A percentile compares a stretch with the other conserved stretches of the same genome.
phyloP scores from a whole-genome alignment of 1,140 invertebrate genomes.

The Tetraneura akinire region DNA sequence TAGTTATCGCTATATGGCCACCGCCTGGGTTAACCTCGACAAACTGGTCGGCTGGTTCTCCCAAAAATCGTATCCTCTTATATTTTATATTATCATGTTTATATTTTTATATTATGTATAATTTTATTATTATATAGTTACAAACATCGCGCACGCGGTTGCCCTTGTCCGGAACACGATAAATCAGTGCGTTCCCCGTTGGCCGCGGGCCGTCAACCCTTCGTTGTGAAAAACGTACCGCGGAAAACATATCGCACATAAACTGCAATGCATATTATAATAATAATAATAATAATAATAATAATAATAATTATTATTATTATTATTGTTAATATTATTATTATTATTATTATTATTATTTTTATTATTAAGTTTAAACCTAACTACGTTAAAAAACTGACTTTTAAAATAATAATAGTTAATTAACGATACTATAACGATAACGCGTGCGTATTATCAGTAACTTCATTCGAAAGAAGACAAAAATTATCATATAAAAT shows the following conservation, averaged over 20 bases:
- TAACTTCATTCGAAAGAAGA: too few species aligned
- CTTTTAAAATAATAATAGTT: too few species aligned
- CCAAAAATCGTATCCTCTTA: neutral
- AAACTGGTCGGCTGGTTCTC: neutral
- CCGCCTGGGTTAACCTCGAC: neutral
- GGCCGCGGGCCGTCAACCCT: constrained; percentile 1
- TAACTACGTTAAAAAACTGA: too few species aligned
- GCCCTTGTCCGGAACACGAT: constrained; percentile 17
- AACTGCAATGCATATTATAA: neutral
- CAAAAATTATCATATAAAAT: too few species aligned
- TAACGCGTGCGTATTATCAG: too few species aligned
- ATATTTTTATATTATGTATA: neutral
- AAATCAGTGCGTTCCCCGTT: constrained; percentile 16
- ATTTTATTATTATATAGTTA: constrained; percentile 3
- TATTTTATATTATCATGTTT: neutral
- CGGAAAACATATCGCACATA: neutral
- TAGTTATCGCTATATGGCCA: too few species aligned
- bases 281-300: too few species aligned
- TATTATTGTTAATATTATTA: too few species aligned
- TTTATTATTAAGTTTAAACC: too few species aligned
- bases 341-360: too few species aligned
- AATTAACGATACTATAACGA: too few species aligned
- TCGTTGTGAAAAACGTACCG: neutral
- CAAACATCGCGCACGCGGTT: constrained; percentile 30
- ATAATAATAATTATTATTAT: too few species aligned